Evolutionary conservation across 2,888 invertebrate genomes (phyloP), one percentile per base, ranked within the genome.

Genomic region (Eupithecia insigniata): DNA sequence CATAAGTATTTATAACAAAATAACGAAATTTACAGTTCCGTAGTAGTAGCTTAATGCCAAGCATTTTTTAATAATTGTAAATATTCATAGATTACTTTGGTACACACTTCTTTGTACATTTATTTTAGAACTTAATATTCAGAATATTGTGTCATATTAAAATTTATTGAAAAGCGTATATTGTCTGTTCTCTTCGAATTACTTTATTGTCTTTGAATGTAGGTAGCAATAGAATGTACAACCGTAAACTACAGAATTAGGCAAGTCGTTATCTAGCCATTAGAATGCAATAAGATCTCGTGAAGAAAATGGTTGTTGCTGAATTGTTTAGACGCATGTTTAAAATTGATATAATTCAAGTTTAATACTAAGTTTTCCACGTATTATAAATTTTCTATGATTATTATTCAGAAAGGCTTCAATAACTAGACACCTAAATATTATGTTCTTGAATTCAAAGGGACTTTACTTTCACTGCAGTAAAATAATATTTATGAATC

Each of bases 201-300:
- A 55, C 26, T 55, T 55, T 55, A 55, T 26, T 55, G 26, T 22
- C 43, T 69, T 39, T 65, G 55, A 34, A n/a, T 51, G n/a, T 66
- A 36, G 43, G 73, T 51, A 66, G 46, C 22, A 30, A 22, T 39
- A 43, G 70, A 70, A 73, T 71, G 36, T 70, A 51, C 68, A 70
- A 51, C 46, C 7, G 10, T 51, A 51, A 8, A 72, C 61, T 28
- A 68, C 66, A 70, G 68, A 70, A 73, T 70, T 68, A 61, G 68
- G 68, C 66, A 71, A 68, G 46, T 66, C 68, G 70, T 73, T 73
- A 73, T 70, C 60, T 61, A 43, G 55, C 68, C 39, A 70, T 73
- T 73, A 68, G 55, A 66, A 71, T 68, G 67, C 55, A 70, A 68
- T 73, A 70, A 66, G 66, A 68, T 66, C 16, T 70, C 22, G 32